Evolutionary conservation across 2,113 vertebrate genomes (phyloP).

Genomic region (Dicrurus megarhynchus): DNA sequence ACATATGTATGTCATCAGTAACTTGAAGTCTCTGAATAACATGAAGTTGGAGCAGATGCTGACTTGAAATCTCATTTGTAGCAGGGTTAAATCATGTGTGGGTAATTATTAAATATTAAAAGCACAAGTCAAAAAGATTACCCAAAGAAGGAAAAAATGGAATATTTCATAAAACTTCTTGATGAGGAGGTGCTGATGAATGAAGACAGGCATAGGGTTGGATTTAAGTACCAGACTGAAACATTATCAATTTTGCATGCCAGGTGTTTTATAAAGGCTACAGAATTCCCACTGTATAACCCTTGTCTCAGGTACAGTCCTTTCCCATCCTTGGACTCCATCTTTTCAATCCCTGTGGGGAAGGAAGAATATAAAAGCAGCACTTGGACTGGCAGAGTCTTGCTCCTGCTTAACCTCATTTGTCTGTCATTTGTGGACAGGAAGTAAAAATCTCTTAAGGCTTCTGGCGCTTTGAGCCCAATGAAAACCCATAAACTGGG

Average conservation of each 20-base stretch:
- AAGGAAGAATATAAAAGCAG: background rate
- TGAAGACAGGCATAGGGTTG: constrained; percentile 50
- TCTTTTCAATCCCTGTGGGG: background rate
- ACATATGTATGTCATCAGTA: constrained; percentile 50
- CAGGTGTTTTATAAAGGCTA: constrained; percentile 34
- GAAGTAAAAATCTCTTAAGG: background rate
- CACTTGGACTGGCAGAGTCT: background rate
- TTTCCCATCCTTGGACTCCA: background rate
- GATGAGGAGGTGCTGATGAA: constrained; percentile 57
- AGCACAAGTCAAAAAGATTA: constrained; percentile 61
- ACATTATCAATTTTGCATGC: constrained; percentile 51
- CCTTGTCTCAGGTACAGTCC: background rate
- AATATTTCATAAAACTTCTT: constrained; percentile 57
- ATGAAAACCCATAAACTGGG: background rate
- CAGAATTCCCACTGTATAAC: constrained; percentile 10
- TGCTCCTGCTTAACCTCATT: background rate
- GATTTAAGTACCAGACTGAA: background rate
- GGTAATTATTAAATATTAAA: constrained; percentile 68
- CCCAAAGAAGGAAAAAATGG: constrained; percentile 43
- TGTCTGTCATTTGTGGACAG: background rate
- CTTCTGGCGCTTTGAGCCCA: background rate
- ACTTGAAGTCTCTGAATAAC: constrained; percentile 31
- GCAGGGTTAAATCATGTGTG: constrained; percentile 52
- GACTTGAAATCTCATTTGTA: constrained; percentile 61
- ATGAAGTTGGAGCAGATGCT: constrained; percentile 56